Evolutionary conservation across 2,113 vertebrate species (phyloP), one percentile per base, ranked within the genome.

Genomic region (Perca fluviatilis): DNA sequence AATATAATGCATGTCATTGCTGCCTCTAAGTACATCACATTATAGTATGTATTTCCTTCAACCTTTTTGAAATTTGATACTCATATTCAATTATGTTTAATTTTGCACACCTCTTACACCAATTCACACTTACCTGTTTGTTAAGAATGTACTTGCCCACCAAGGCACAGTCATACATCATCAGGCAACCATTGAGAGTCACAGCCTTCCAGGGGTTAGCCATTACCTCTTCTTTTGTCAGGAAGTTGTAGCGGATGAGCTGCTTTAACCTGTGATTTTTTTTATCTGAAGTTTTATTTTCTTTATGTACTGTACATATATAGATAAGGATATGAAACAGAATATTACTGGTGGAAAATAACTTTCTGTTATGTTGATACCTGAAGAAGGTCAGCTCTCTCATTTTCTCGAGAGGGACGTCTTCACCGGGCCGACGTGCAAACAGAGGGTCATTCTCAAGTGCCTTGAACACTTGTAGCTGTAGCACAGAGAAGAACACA

Each of bases 391-490:
- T 97, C 81, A 98, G 85, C 79, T 98, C 97, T 6, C 96, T 96
- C 30, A 94, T 95, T 47, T 89, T 95, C 87, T 98, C 97, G 14
- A 95, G 0, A 2, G 95, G 30, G 18, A 97, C 0, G 0, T 97
- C 95, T 76, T 96, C 94, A 11, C 96, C 97, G 0, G 91, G 93
- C 8, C 75, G 89, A 9, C 75, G 96, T 5, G 96, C 92, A 36
- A 99, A 99, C 6, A 99, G 68, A 1, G 97, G 97, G 88, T 99
- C 98, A 0, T 89, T 96, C 89, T 99, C 97, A 19, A 99, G 74
- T 1, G 95, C 76, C 3, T 77, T 90, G 86, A 97, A 99, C 58
- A 99, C 71, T 23, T 88, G 88, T 25, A 95, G 95, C 98, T 99
- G 86, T 3, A 84, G 62, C 13, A 70, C 19, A 0, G 2, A 40